Percentiles rank a stretch among this genome's conserved stretches.
Conservation (phyloP, 2,888 invertebrate species). For the Hirtodrosophila histrioides region DNA sequence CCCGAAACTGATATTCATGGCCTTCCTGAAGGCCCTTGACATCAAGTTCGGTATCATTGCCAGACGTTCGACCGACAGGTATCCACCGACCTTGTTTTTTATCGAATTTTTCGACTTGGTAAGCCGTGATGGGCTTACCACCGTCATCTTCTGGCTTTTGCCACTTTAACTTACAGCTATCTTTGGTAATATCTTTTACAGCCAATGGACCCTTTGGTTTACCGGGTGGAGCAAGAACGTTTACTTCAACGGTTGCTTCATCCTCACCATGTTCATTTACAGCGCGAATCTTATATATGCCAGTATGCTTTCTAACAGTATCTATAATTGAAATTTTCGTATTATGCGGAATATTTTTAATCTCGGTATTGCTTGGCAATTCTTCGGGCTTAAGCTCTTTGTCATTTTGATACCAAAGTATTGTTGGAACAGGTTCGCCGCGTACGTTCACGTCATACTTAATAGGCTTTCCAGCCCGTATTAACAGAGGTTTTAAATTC, state of each 20-base stretch:
- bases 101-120: conserved; percentile 97
- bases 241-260: conserved; percentile 96
- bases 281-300: conserved; percentile 94
- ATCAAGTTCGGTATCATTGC: conserved; percentile 93
- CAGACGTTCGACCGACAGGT: conserved; percentile 93
- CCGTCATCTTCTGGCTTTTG: conserved; percentile 97
- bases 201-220: conserved; percentile 95
- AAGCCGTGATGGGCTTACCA: conserved; percentile 96
- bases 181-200: conserved; percentile 94
- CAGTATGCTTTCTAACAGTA: conserved; percentile 92
- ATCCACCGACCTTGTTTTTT: conserved; percentile 96
- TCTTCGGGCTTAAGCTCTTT: conserved; percentile 90
- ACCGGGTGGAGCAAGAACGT: conserved; percentile 92
- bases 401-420: conserved; percentile 94
- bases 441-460: conserved; percentile 96
- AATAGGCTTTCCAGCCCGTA: conserved; percentile 95
- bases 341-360: conserved; percentile 95
- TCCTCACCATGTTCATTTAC: conserved; percentile 96
- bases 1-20: conserved; percentile 96
- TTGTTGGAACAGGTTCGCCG: conserved; percentile 97
- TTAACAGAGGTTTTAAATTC: conserved; percentile 94
- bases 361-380: conserved; percentile 87
- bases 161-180: conserved; percentile 95
- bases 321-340: conserved; percentile 93
- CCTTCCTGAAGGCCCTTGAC: conserved; percentile 95